phyloP scores from a whole-genome alignment of 2,888 invertebrate genomes.

The Apotomis capreana region DNA sequence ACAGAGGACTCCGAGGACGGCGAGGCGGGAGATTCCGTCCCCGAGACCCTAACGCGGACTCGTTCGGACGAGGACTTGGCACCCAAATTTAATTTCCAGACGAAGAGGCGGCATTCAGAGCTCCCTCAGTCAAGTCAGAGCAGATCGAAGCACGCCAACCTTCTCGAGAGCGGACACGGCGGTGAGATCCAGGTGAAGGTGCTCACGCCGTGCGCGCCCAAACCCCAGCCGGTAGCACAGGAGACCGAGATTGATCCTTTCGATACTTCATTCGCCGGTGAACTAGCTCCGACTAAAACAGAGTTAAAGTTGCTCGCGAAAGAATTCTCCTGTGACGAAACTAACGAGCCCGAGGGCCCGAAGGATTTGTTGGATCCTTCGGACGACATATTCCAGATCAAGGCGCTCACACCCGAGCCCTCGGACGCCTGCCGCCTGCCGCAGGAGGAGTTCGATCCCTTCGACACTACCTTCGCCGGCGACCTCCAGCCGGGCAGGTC shows the following conservation, averaged over 20 bases:
- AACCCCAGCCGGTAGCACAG: slow-evolving; percentile 69
- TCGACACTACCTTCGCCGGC: slow-evolving; percentile 91
- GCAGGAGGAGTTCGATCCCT: slow-evolving; percentile 87
- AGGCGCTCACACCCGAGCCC: slow-evolving; percentile 88
- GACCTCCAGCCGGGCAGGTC: slow-evolving; percentile 89
- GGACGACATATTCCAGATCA: slow-evolving; percentile 84
- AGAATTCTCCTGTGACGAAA: slow-evolving; percentile 86
- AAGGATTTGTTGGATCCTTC: slow-evolving; percentile 79
- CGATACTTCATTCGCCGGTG: slow-evolving; percentile 92
- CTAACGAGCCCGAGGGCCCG: slow-evolving; percentile 66
- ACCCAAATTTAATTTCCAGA: slow-evolving; percentile 71
- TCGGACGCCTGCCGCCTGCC: slow-evolving; percentile 58
- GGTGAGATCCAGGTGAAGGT: slow-evolving; percentile 83
- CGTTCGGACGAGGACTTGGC: slow-evolving; percentile 87
- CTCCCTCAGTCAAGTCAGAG: slow-evolving; percentile 60
- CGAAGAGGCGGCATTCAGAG: slow-evolving; percentile 81
- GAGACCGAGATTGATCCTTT: slow-evolving; percentile 89
- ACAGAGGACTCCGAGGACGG: slow-evolving; percentile 80
- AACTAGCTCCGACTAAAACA: slow-evolving; percentile 89
- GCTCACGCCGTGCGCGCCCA: slow-evolving; percentile 80
- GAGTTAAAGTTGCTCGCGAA: slow-evolving; percentile 90
- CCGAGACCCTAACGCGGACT: slow-evolving; percentile 81
- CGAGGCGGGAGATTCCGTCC: slow-evolving; percentile 88
- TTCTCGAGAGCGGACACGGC: slow-evolving; percentile 64
- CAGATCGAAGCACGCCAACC: slow-evolving; percentile 62